Evolutionary conservation across 2,888 invertebrate species (phyloP), one percentile per base, ranked within the genome.

Genomic region (Cataglyphis livida): DNA sequence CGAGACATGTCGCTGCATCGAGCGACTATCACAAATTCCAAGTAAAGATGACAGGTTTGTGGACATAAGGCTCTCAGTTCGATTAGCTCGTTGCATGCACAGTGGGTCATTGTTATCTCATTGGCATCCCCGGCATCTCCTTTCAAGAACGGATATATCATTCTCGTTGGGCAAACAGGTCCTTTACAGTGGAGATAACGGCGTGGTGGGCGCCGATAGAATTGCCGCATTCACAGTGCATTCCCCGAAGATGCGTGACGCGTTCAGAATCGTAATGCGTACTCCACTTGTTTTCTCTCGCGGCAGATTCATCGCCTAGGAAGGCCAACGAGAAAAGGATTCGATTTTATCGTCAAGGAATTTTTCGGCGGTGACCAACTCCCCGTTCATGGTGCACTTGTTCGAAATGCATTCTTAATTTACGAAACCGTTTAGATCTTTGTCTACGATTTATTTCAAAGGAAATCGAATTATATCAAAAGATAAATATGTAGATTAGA

Each of bases 61-160:
- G 59, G 84, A 87, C 83, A 84, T 78, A 86, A 84, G 84, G 68
- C 81, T 62, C 68, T 87, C 83, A 87, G 83, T 83, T 84, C 68
- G 81, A 71, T 81, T 82, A 71, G 78, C 48, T 83, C 74, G 65
- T 78, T 83, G 83, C 84, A 84, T 86, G 84, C 71, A 90, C 90
- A 90, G 90, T 90, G 87, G 87, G 62, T 84, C 90, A 90, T 90
- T 90, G 90, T 90, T 90, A 90, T 90, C 87, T 85, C 89, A 88
- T 88, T 89, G 89, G 85, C 87, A 85, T 87, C 79, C 79, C 62
- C 74, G 32, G 57, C 61, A 71, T 84, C 81, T 61, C 41, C 66
- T 44, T 76, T 44, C 32, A 66, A 18, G 21, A 48, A 38, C 73
- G 66, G 62, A 54, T 81, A 44, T 59, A 79, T 79, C 70, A 71